Evolutionary conservation across 2,888 invertebrate species (phyloP).

Genomic region (Pheosia tremula): DNA sequence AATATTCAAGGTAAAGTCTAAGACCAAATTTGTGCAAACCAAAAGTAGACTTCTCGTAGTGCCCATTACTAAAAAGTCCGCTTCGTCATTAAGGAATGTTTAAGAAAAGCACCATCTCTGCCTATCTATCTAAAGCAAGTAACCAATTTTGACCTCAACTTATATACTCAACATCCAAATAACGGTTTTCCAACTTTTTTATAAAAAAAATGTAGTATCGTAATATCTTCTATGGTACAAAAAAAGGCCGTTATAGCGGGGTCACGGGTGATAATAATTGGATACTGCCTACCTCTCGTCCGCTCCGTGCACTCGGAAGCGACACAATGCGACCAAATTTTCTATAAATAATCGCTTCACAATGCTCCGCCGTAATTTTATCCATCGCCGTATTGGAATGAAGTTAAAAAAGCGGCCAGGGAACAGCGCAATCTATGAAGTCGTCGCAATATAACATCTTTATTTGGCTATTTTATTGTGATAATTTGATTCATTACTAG

Average conservation of each 20-base stretch:
- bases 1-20: too few species aligned
- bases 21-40: too few species aligned
- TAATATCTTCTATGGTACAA: constrained; percentile 31
- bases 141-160: background rate
- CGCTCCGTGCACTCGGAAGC: constrained; percentile 66
- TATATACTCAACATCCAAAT: constrained; percentile 10
- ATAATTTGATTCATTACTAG: too few species aligned
- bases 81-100: too few species aligned
- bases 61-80: too few species aligned
- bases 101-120: too few species aligned
- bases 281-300: constrained; percentile 54
- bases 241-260: constrained; percentile 58
- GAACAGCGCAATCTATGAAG: constrained; percentile 60
- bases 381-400: constrained; percentile 79
- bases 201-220: constrained; percentile 35
- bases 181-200: constrained; percentile 55
- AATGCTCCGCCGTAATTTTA: constrained; percentile 78
- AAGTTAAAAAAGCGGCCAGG: constrained; percentile 67
- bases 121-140: too few species aligned
- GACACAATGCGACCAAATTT: constrained; percentile 79
- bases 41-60: too few species aligned
- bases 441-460: constrained; percentile 22
- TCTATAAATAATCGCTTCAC: constrained; percentile 83
- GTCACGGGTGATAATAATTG: constrained; percentile 65
- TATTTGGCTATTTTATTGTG: constrained; percentile 18